Evolutionary conservation across 2,888 invertebrate species (phyloP), one percentile per base, ranked within the genome.

Genomic region (Sylvicola cinctus): DNA sequence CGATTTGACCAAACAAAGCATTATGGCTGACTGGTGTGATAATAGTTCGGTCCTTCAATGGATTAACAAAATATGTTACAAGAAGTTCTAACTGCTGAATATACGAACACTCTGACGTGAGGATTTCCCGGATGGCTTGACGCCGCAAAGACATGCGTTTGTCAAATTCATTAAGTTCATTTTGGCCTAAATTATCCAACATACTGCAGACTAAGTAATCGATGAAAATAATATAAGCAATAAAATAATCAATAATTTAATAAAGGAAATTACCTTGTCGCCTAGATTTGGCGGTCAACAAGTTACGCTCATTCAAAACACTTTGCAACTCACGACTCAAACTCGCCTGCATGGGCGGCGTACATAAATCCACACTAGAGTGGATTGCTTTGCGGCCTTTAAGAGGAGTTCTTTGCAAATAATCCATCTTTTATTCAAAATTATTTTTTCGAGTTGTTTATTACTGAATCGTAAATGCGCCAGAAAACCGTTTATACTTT

Each of bases 41-140:
- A 28, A 71, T 52, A 31, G 61, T 58, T 36, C 52, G 58, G 13
- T 64, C 59, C 36, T 62, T 55, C 2, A 70, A 51, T 0, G 74
- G 74, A 16, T 60, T 58, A 51, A 72, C 65, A 46, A 74, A 74
- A 48, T 52, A 71, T 46, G 67, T 63, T 53, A 72, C 67, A 7
- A 78, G 58, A 15, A 63, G 55, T 48, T 75, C 71, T 27, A 79
- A 51, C 43, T 78, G 75, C 14, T 64, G 59, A 13, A 78, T 54
- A 50, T 79, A 80, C 6, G 68, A 65, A 37, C 66, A 65, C 57
- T 80, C 79, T 7, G 75, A 74, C 11, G 65, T 65, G 33, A 77
- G 58, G 39, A 78, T 69, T 56, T 79, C 79, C 46, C 68, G 58
- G 15, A 75, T 59, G 1, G 73, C 68, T 53, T 70, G 69, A n/a